A percentile compares a stretch with the other conserved stretches of the same genome.
These are phyloP conservation scores for Corythornis leucogaster DNA, from an alignment of 2,797 vertebrate species.

Conservation along the genomic window DNA sequence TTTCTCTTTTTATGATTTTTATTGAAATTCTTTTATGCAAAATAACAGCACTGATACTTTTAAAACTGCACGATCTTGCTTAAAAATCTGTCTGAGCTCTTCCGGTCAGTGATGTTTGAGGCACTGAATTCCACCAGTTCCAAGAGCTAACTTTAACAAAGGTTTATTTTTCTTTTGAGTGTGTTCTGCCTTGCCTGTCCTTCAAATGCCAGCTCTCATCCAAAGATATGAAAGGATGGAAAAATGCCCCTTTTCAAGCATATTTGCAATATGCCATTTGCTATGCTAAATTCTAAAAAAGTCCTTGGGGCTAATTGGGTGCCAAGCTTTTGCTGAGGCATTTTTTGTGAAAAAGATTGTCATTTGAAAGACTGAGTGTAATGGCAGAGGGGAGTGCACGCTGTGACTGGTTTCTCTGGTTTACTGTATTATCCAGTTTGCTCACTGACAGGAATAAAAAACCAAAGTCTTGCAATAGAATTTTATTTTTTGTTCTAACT, in stretches of 20 bases:
- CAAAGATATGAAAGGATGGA: conserved; percentile 27
- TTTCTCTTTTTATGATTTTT: rapidly evolving
- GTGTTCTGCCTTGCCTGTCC: background rate
- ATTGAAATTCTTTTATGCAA: background rate
- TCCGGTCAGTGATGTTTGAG: background rate
- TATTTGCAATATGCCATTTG: background rate
- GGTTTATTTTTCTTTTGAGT: conserved; percentile 47
- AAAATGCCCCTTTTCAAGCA: conserved; percentile 30
- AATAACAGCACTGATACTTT: background rate
- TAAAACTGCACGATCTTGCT: background rate
- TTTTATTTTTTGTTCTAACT: background rate
- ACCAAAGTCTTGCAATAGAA: background rate
- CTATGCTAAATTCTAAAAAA: background rate
- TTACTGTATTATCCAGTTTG: background rate
- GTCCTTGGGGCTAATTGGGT: background rate
- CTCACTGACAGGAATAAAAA: conserved; percentile 8
- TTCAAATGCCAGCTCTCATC: conserved; percentile 24
- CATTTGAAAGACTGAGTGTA: conserved; percentile 3
- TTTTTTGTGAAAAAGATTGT: conserved; percentile 27
- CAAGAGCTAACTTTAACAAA: conserved; percentile 34
- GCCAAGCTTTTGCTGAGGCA: conserved; percentile 5
- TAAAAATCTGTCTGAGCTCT: background rate
- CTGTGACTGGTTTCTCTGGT: background rate
- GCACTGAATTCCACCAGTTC: conserved; percentile 16
- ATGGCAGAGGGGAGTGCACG: background rate